phyloP scores from a whole-genome alignment of 1,140 invertebrate species.

The Phthorimaea operculella region DNA sequence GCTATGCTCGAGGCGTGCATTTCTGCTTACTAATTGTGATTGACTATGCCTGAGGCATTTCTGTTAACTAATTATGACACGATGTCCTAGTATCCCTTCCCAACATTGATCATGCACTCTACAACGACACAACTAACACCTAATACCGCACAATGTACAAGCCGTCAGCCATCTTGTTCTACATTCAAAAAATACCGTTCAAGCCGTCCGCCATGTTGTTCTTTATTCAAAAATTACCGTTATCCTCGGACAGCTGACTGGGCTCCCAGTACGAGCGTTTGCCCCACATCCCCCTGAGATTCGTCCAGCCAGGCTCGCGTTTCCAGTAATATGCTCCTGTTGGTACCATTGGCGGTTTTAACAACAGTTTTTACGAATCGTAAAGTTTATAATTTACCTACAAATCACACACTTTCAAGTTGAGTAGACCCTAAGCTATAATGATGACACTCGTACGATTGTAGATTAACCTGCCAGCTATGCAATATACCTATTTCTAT shows the following conservation, averaged over 20 bases:
- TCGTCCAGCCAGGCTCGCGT: slow-evolving; percentile 78
- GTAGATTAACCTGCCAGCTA: no score
- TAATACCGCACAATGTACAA: background rate
- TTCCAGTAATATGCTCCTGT: slow-evolving; percentile 72
- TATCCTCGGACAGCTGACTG: slow-evolving; percentile 18
- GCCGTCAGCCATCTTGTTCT: no score
- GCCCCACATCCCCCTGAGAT: slow-evolving; percentile 79
- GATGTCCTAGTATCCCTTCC: background rate
- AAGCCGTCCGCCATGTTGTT: background rate
- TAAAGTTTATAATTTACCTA: background rate
- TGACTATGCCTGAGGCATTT: no score
- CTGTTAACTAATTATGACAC: no score
- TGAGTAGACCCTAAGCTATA: no score
- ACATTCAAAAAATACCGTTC: no score
- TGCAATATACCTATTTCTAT: no score
- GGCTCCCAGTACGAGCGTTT: slow-evolving; percentile 55
- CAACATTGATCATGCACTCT: background rate
- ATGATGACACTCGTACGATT: no score
- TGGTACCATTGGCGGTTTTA: slow-evolving; percentile 8
- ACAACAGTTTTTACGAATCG: no score
- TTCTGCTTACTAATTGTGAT: no score
- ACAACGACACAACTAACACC: background rate
- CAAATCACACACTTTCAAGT: background rate
- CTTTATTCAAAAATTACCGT: slow-evolving; percentile 36
- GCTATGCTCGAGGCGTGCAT: no score